Base-by-base conservation (phyloP, 2,888 invertebrate species). In the Ethmia dodecea region DNA sequence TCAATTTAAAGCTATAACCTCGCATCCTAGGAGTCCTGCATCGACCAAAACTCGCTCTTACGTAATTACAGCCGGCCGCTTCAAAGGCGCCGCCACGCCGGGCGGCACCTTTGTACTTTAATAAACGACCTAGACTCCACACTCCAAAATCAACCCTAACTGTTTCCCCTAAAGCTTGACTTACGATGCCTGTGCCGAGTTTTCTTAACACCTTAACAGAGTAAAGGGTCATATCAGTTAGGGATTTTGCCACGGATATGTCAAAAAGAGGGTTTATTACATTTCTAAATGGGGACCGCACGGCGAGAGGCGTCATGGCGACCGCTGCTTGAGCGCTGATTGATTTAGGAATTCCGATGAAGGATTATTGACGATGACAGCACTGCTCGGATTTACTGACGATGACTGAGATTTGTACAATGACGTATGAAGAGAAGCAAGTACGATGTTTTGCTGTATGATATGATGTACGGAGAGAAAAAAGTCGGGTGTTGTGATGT, bases 211-310 rank as follows among this genome's bases (percentile, higher is more conserved):
- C 84, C 79, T 84, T 81, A 76, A 63, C 58, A 63, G 68, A 70
- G 70, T 73, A 78, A 73, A 72, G 75, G 77, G 74, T 76, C 75
- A 71, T 83, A 84, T 83, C 80, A 73, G 84, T 81, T 79, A 80
- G 77, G 80, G 83, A 77, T 86, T 86, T 84, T 86, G 86, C 86
- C 86, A 84, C 76, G 84, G 86, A 81, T 80, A 76, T 81, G 86
- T 87, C 87, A 87, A 87, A 80, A 86, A 83, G 79, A 72, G 79
- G 73, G 81, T 83, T 87, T 86, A 86, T 86, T 75, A 73, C 72
- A 59, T 56, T 61, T 63, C 74, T 80, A 84, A 84, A 86, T 79
- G 80, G 63, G 40, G 79, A 81, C 79, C 81, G 61, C 81, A 76
- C 77, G 72, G 66, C 74, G 70, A n/a, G n/a, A n/a, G n/a, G 78